Evolutionary conservation across 2,797 vertebrate genomes (phyloP).

Genomic region (Pangasius larnaudii): DNA sequence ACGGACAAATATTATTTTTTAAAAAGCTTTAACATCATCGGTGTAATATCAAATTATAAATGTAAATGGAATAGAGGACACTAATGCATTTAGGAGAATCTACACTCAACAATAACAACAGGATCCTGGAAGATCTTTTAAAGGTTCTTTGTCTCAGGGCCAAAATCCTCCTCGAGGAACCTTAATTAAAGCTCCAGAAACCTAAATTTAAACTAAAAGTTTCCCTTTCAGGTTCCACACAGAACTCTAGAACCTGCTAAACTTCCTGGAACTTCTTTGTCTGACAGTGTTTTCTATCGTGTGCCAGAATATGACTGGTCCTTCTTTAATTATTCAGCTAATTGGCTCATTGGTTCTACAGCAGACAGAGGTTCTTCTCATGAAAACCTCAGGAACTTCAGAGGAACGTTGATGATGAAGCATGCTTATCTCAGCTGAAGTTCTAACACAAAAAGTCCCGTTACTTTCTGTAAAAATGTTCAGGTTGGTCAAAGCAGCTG

Average conservation of each 20-base stretch:
- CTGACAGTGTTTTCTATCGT: neutral
- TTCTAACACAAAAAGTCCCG: neutral
- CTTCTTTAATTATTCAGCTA: neutral
- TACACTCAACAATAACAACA: too few species aligned
- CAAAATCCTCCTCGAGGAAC: neutral
- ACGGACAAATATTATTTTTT: neutral
- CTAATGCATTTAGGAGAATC: neutral
- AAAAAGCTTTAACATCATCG: neutral
- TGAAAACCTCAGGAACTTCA: neutral
- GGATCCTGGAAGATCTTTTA: neutral
- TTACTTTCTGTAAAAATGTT: neutral
- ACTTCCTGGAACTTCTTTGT: neutral
- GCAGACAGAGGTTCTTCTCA: neutral
- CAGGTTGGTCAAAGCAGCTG: conserved; percentile 39
- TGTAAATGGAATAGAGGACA: neutral
- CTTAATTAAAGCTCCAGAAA: neutral
- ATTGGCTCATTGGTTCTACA: neutral
- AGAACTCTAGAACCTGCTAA: neutral
- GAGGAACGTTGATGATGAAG: neutral
- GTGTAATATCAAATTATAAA: neutral
- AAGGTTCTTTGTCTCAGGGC: neutral
- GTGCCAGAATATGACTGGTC: neutral
- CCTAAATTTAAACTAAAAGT: neutral
- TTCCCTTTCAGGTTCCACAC: neutral
- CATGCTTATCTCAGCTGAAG: neutral